Conservation (phyloP, 2,888 invertebrate genomes). For the Alsophila aescularia region DNA sequence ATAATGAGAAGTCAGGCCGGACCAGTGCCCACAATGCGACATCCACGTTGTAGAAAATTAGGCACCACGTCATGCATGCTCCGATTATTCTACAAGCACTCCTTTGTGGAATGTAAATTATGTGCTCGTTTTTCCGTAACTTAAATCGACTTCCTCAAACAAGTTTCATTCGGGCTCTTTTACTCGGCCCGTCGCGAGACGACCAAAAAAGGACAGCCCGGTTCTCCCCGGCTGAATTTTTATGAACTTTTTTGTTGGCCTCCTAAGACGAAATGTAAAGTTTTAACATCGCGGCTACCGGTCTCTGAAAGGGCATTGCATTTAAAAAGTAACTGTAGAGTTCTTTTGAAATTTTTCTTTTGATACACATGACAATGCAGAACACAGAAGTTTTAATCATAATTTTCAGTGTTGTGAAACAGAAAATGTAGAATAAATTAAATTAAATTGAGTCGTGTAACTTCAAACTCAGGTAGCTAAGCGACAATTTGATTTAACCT, state of each 20-base stretch:
- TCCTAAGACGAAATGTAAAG: conserved; percentile 66
- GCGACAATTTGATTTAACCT: too few relatives aligned
- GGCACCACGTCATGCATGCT: not conserved
- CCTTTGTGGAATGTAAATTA: conserved; percentile 39
- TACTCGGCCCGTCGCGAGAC: conserved; percentile 51
- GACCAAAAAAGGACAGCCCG: conserved; percentile 69
- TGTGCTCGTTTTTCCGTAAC: conserved; percentile 63
- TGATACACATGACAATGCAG: conserved; percentile 39
- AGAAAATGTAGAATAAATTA: not conserved
- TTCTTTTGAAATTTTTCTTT: conserved; percentile 45
- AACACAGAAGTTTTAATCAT: conserved; percentile 12
- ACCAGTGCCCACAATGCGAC: not conserved
- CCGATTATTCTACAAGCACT: conserved; percentile 7
- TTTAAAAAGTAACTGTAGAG: conserved; percentile 58
- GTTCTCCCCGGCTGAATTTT: conserved; percentile 67
- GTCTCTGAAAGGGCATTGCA: conserved; percentile 58
- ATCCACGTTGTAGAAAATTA: not conserved
- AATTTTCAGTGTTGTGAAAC: not conserved
- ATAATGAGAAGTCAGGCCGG: not conserved
- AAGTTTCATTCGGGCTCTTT: conserved; percentile 66
- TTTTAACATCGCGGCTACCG: conserved; percentile 56
- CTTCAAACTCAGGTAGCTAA: too few relatives aligned
- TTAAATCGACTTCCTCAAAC: conserved; percentile 78
- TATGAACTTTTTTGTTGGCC: conserved; percentile 73
- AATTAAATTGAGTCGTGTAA: too few relatives aligned